A percentile compares a stretch with the other conserved stretches of the same genome.
phyloP scores from a whole-genome alignment of 2,888 invertebrate genomes.

The Ochropleura plecta region DNA sequence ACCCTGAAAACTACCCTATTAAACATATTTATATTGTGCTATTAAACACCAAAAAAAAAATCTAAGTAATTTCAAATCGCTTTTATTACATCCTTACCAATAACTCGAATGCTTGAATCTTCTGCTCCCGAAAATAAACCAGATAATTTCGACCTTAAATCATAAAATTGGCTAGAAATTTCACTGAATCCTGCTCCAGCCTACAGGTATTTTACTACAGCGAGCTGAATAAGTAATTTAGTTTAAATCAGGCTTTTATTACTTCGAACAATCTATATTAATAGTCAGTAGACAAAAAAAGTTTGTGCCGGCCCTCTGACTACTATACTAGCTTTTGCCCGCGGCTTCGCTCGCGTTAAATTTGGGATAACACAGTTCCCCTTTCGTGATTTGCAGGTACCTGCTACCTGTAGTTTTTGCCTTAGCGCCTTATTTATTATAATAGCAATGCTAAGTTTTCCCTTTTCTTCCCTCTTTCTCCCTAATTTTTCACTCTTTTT shows the following conservation, averaged over 20 bases:
- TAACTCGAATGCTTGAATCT: background rate
- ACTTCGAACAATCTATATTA: conserved; percentile 48
- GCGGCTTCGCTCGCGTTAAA: too few species aligned
- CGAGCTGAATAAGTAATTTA: conserved; percentile 45
- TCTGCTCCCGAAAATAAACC: background rate
- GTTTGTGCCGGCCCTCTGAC: conserved; percentile 33
- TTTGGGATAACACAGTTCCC: too few species aligned
- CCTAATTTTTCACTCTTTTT: too few species aligned
- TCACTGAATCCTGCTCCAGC: conserved; percentile 24
- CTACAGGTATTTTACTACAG: conserved; percentile 39
- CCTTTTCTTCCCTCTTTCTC: too few species aligned
- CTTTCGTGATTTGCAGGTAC: too few species aligned
- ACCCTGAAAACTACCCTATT: too few species aligned
- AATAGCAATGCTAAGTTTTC: too few species aligned
- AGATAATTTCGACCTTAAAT: conserved; percentile 23
- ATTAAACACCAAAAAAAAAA: background rate
- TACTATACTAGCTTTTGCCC: conserved; percentile 1
- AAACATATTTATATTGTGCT: too few species aligned
- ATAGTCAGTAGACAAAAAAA: conserved; percentile 60
- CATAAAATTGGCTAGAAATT: conserved; percentile 7
- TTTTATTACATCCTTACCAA: background rate
- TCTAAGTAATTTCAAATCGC: background rate
- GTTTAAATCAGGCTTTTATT: conserved; percentile 44
- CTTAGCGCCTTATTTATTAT: too few species aligned
- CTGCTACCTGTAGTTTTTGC: too few species aligned